Percentiles rank a stretch among this genome's conserved stretches.
Conservation (phyloP, 1,140 invertebrate species). For the Probaryconus sp. region DNA sequence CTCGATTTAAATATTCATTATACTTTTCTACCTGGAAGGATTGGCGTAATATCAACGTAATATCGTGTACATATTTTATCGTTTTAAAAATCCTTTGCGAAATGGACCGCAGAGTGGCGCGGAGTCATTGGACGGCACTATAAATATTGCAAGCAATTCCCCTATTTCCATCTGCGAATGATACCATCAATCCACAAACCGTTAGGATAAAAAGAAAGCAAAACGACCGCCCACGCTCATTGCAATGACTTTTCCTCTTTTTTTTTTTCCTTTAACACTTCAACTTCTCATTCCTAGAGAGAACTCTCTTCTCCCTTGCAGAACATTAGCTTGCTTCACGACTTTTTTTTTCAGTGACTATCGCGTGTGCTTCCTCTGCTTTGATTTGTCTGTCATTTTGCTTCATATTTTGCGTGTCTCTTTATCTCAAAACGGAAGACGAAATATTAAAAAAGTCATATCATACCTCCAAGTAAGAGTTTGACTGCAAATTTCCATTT, state of each 20-base stretch:
- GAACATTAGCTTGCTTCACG: slow-evolving; percentile 36
- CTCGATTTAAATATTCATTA: slow-evolving; percentile 23
- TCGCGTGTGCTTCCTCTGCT: slow-evolving; percentile 6
- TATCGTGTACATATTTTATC: slow-evolving; percentile 26
- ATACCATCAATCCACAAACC: slow-evolving; percentile 64
- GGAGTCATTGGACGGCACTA: slow-evolving; percentile 26
- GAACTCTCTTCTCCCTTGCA: too few relatives aligned
- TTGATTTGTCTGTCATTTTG: slow-evolving; percentile 26
- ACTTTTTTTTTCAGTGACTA: slow-evolving; percentile 25
- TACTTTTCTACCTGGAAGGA: slow-evolving; percentile 10
- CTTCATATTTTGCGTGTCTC: slow-evolving; percentile 29
- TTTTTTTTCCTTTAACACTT: slow-evolving; percentile 51
- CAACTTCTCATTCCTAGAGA: slow-evolving; percentile 41
- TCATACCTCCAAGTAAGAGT: slow-evolving; percentile 18
- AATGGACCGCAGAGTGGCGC: slow-evolving; percentile 2
- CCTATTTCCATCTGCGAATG: slow-evolving; percentile 62
- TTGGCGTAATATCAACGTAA: slow-evolving; percentile 3
- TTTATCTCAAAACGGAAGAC: slow-evolving; percentile 18
- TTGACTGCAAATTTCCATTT: background rate
- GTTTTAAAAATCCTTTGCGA: slow-evolving; percentile 31
- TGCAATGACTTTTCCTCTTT: slow-evolving; percentile 45
- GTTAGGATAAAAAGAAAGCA: slow-evolving; percentile 49
- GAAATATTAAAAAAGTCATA: slow-evolving; percentile 29
- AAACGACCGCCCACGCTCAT: slow-evolving; percentile 44
- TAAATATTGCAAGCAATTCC: slow-evolving; percentile 61